Evolutionary conservation across 2,797 vertebrate genomes (phyloP).

Genomic region (Triplophysa yarkandensis): DNA sequence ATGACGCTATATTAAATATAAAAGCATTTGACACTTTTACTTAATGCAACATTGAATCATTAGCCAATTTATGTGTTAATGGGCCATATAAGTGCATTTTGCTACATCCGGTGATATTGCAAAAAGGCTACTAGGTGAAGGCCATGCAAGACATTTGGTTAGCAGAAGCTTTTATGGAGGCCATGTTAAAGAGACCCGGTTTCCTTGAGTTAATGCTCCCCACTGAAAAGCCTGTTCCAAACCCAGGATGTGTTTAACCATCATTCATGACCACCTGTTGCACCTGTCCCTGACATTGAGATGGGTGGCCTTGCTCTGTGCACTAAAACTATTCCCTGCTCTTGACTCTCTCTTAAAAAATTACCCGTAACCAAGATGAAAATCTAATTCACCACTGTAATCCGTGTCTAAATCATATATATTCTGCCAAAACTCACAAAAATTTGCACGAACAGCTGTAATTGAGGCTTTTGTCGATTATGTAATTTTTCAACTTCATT

Average conservation of each 20-base stretch:
- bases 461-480: too few relatives aligned
- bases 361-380: neutral
- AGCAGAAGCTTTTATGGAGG: constrained; percentile 53
- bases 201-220: constrained; percentile 66
- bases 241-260: constrained; percentile 55
- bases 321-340: neutral
- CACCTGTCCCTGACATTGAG: constrained; percentile 63
- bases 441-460: too few relatives aligned
- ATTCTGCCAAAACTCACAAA: too few relatives aligned
- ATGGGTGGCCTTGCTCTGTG: neutral
- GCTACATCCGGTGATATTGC: constrained; percentile 13
- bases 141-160: constrained; percentile 59
- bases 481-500: too few relatives aligned
- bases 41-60: neutral
- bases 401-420: too few relatives aligned
- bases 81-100: constrained; percentile 16
- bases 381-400: neutral
- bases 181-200: constrained; percentile 55
- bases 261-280: constrained; percentile 58
- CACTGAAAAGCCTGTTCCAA: constrained; percentile 39
- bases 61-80: constrained; percentile 10
- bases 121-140: constrained; percentile 46
- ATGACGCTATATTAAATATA: too few relatives aligned
- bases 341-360: constrained; percentile 11
- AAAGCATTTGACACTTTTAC: neutral